phyloP scores from a whole-genome alignment of 2,113 vertebrate genomes.

The Podarcis muralis region DNA sequence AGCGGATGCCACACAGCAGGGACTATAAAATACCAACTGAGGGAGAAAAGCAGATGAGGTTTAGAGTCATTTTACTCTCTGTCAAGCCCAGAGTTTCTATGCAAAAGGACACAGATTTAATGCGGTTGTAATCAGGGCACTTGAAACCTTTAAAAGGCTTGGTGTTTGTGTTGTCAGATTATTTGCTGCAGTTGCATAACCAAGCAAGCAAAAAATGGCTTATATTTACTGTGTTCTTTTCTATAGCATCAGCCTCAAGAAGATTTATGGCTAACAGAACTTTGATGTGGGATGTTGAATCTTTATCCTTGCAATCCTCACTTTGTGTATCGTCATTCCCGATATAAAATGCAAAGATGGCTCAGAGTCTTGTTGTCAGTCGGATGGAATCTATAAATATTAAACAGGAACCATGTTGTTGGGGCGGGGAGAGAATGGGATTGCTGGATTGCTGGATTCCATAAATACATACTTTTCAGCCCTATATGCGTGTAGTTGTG shows the following conservation, averaged over 20 bases:
- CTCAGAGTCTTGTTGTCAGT: background rate
- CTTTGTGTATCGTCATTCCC: conserved; percentile 21
- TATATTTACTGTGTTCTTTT: conserved; percentile 33
- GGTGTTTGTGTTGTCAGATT: conserved; percentile 66
- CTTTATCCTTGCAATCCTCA: conserved; percentile 32
- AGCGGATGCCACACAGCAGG: conserved; percentile 68
- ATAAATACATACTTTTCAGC: background rate
- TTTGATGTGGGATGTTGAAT: conserved; percentile 19
- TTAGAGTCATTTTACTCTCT: conserved; percentile 68
- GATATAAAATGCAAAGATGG: conserved; percentile 22
- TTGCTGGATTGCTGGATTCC: background rate
- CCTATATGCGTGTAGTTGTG: background rate
- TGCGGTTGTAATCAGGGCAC: conserved; percentile 72
- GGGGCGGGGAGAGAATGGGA: background rate
- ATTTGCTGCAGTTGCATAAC: conserved; percentile 52
- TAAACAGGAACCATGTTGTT: background rate
- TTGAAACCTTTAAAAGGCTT: conserved; percentile 61
- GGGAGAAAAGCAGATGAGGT: conserved; percentile 58
- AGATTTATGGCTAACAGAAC: conserved; percentile 3
- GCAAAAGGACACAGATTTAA: conserved; percentile 68
- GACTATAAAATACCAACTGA: conserved; percentile 60
- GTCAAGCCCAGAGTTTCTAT: conserved; percentile 63
- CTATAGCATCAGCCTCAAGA: conserved; percentile 24
- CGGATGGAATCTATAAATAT: conserved; percentile 32
- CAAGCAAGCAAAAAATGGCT: conserved; percentile 9